These are phyloP conservation scores for Chymomyza fuscimana DNA, from an alignment of 2,888 invertebrate genomes.

Conservation along the genomic window DNA sequence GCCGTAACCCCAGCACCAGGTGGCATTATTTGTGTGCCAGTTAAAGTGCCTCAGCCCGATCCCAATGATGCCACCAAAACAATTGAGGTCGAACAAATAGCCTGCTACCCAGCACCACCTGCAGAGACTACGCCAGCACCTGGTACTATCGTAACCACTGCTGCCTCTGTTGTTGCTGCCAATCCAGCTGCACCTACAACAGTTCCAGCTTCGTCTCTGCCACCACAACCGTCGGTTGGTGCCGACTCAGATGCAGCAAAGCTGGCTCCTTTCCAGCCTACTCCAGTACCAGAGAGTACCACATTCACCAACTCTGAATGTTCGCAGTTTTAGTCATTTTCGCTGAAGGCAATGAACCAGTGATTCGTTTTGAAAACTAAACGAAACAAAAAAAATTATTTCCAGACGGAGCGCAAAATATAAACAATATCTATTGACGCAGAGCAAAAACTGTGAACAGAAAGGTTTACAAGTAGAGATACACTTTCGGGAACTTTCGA, in stretches of 20 bases:
- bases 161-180: constrained; percentile 2
- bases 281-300: constrained; percentile 69
- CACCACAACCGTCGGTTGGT: background rate
- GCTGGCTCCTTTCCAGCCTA: constrained; percentile 52
- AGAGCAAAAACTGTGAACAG: background rate
- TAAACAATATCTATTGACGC: too few relatives aligned
- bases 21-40: constrained; percentile 75
- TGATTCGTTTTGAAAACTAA: too few relatives aligned
- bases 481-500: too few relatives aligned
- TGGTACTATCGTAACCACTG: constrained; percentile 7
- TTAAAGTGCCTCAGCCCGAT: constrained; percentile 76
- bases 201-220: background rate
- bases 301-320: constrained; percentile 28
- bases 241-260: constrained; percentile 19
- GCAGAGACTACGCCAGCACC: constrained; percentile 44
- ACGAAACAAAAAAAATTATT: too few relatives aligned
- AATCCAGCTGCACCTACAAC: background rate
- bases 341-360: background rate
- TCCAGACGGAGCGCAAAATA: too few relatives aligned
- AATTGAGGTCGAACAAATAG: constrained; percentile 75
- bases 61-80: constrained; percentile 76
- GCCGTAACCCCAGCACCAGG: constrained; percentile 58
- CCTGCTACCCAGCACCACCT: constrained; percentile 76
- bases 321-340: background rate
- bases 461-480: too few relatives aligned